A percentile compares a stretch with the other conserved stretches of the same genome.
These are phyloP conservation scores for Perca fluviatilis DNA, from an alignment of 2,113 vertebrate genomes.

Conservation along the genomic window DNA sequence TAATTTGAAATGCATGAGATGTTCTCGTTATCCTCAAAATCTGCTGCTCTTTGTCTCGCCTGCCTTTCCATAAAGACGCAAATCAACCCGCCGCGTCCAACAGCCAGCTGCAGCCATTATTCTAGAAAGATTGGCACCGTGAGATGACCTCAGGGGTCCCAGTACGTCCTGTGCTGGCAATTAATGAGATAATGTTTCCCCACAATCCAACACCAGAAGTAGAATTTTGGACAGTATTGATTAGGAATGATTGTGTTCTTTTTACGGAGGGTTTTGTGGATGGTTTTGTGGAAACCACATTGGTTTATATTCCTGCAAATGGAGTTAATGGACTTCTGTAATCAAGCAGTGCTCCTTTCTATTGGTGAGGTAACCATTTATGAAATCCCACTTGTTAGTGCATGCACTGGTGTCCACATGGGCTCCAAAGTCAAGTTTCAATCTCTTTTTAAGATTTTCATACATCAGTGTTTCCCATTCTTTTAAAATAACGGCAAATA, in stretches of 20 bases:
- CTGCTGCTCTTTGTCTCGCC: conserved; percentile 20
- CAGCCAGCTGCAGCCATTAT: conserved; percentile 4
- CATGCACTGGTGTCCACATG: not conserved
- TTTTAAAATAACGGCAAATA: no score
- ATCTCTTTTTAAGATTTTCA: no score
- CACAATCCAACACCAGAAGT: conserved; percentile 2
- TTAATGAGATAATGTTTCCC: conserved; percentile 23
- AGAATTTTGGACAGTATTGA: conserved; percentile 17
- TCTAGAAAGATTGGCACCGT: not conserved
- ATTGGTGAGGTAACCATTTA: not conserved
- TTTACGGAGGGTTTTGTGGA: conserved; percentile 4
- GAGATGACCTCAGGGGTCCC: conserved; percentile 1
- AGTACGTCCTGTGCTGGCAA: conserved; percentile 1
- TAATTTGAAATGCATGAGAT: not conserved
- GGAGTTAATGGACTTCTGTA: conserved; percentile 46
- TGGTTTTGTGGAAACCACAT: conserved; percentile 26
- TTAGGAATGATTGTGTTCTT: not conserved
- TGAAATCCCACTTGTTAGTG: not conserved
- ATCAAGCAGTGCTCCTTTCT: conserved; percentile 17
- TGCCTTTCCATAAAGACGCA: conserved; percentile 6
- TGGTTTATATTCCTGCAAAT: conserved; percentile 13
- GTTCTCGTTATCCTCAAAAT: not conserved
- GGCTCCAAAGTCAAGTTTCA: no score
- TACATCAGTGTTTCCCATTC: no score
- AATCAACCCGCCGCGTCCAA: conserved; percentile 11